Evolutionary conservation across 2,888 invertebrate species (phyloP).

Genomic region (Pachliopta kotzebuea): DNA sequence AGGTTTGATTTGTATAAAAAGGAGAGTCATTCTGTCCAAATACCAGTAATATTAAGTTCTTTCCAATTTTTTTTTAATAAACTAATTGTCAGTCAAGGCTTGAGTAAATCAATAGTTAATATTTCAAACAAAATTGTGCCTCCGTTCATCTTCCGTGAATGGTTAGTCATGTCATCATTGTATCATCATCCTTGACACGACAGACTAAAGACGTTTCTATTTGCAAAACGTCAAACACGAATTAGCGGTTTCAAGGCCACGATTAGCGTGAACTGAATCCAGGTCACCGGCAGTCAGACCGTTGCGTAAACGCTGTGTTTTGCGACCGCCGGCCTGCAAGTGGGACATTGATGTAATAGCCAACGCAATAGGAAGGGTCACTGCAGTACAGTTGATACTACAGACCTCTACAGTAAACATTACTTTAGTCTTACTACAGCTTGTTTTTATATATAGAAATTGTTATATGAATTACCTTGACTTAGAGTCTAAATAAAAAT

Average conservation of each 20-base stretch:
- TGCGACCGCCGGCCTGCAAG: constrained; percentile 38
- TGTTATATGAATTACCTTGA: no score
- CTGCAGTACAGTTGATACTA: background rate
- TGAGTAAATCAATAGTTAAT: background rate
- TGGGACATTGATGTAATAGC: constrained; percentile 58
- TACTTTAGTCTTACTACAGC: no score
- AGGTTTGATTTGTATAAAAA: no score
- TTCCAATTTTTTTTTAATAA: background rate
- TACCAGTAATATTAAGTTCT: background rate
- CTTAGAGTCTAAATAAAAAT: no score
- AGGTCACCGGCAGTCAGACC: constrained; percentile 42
- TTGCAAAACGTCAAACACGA: constrained; percentile 49
- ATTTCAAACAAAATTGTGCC: background rate
- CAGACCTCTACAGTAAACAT: no score
- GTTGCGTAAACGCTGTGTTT: constrained; percentile 31
- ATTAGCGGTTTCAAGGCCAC: constrained; percentile 58
- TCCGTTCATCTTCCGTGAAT: background rate
- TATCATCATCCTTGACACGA: constrained; percentile 53
- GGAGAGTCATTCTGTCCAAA: no score
- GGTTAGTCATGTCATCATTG: background rate
- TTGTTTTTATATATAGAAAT: no score
- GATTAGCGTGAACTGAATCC: constrained; percentile 42
- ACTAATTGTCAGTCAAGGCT: background rate
- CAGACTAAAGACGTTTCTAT: constrained; percentile 49
- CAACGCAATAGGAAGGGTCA: constrained; percentile 31